Evolutionary conservation across 2,888 invertebrate genomes (phyloP).

Genomic region (Bellardia pandia): DNA sequence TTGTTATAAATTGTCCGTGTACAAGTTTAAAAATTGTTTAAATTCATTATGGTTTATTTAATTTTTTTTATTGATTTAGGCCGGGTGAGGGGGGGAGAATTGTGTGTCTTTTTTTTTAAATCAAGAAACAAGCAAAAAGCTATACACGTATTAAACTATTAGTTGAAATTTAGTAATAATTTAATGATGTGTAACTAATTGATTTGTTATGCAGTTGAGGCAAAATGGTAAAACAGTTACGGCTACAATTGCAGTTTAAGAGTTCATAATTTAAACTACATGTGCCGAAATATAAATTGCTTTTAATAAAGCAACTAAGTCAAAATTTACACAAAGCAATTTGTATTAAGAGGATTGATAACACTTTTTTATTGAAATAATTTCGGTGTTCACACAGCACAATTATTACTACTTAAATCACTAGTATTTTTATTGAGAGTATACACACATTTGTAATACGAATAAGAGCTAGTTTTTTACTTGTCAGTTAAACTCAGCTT

Average conservation of each 20-base stretch:
- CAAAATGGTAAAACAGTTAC: background rate
- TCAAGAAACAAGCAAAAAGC: background rate
- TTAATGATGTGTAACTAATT: conserved; percentile 55
- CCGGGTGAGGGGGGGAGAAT: too few species aligned
- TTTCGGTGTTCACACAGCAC: too few species aligned
- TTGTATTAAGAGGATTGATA: too few species aligned
- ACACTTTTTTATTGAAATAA: too few species aligned
- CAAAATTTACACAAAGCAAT: too few species aligned
- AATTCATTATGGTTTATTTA: conserved; percentile 40
- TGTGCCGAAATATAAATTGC: conserved; percentile 20
- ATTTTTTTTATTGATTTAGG: too few species aligned
- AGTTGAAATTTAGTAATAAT: conserved; percentile 30
- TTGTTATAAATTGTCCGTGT: conserved; percentile 66
- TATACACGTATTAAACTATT: conserved; percentile 23
- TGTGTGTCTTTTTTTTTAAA: background rate
- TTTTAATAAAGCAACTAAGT: background rate
- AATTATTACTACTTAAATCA: too few species aligned
- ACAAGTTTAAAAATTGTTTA: conserved; percentile 36
- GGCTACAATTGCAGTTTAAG: background rate
- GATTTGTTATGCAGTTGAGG: conserved; percentile 21
- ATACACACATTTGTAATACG: too few species aligned
- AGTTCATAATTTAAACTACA: background rate
- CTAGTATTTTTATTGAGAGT: too few species aligned
- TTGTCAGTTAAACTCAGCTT: too few species aligned
- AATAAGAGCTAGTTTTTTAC: too few species aligned